Evolutionary conservation across 2,888 invertebrate genomes (phyloP).

Genomic region (Trissoscelio sp.): DNA sequence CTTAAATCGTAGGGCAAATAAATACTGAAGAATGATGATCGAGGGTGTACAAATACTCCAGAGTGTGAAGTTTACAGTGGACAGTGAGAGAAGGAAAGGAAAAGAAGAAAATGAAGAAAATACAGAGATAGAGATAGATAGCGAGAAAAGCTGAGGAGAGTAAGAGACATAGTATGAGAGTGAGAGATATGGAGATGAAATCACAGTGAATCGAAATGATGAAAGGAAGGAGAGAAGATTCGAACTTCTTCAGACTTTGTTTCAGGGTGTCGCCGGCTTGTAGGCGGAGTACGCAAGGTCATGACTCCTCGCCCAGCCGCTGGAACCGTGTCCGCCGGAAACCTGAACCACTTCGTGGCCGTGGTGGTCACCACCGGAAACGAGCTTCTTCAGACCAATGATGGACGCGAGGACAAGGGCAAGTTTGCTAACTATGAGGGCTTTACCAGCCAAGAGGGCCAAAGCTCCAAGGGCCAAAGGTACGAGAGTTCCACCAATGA

Average conservation of each 20-base stretch:
- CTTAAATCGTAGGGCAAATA: constrained; percentile 72
- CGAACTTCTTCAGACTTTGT: constrained; percentile 56
- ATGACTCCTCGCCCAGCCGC: constrained; percentile 90
- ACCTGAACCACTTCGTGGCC: constrained; percentile 87
- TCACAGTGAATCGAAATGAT: constrained; percentile 70
- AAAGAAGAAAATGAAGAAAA: constrained; percentile 32
- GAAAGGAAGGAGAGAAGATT: constrained; percentile 55
- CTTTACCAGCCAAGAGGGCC: constrained; percentile 93
- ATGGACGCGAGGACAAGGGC: constrained; percentile 93
- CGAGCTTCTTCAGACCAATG: constrained; percentile 92
- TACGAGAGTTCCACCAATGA: constrained; percentile 91
- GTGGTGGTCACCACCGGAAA: constrained; percentile 86
- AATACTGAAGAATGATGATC: constrained; percentile 73
- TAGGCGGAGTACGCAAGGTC: constrained; percentile 88
- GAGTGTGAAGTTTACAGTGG: constrained; percentile 54
- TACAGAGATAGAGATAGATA: neutral
- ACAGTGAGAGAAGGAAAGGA: constrained; percentile 33
- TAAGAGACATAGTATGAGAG: constrained; percentile 39
- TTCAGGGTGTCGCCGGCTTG: constrained; percentile 81
- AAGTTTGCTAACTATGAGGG: constrained; percentile 92
- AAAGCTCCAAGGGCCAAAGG: constrained; percentile 93
- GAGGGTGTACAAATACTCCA: constrained; percentile 64
- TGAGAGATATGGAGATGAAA: constrained; percentile 68
- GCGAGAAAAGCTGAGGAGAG: constrained; percentile 19
- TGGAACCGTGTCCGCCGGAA: constrained; percentile 86